Base-by-base conservation (phyloP, 2,888 invertebrate species). In the Cryptus armator region DNA sequence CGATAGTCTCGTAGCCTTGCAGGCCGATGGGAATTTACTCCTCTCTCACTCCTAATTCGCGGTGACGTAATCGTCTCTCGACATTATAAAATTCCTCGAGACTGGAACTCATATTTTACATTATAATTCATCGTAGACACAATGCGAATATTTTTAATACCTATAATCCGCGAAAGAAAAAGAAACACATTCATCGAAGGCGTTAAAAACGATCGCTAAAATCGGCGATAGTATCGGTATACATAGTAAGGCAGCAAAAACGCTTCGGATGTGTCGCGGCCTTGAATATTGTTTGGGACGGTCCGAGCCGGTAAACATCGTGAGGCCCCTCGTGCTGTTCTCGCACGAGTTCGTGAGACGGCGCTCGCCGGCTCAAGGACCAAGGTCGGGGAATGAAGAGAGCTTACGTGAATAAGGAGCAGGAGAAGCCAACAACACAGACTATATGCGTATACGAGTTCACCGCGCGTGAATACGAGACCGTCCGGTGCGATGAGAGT, bases 341-440 rank as follows among this genome's bases (percentile, higher is more conserved):
- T 44, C 59, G 72, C 24, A 43, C 24, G 72, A 72, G 72, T 46
- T 44, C 24, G 59, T 14, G 59, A 72, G 72, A 43, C 46, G 59
- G 2, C 32, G 66, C 19, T 37, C 37, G 37, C 37, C 6, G 24
- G 29, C 14, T 44, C 59, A 44, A 72, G 59, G 72, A 72, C 72
- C 72, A 72, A 59, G 59, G 59, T 72, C 72, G 44, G 24, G 44
- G 56, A n/a, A 29, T 3, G 56, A 43, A 37, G 37, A 37, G 37
- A 72, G 59, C 72, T 72, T 59, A 44, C 59, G 72, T 72, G 72
- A 43, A 43, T 24, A 59, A 59, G 72, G 44, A 72, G 44, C 72
- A 14, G 44, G 16, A 66, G 37, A 7, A n/a, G 32, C 14, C 62
- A 29, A 32, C 62, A 32, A 9, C 9, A n/a, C 48, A 48, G 3